Evolutionary conservation across 2,113 vertebrate genomes (phyloP).

Genomic region (Turnix velox): DNA sequence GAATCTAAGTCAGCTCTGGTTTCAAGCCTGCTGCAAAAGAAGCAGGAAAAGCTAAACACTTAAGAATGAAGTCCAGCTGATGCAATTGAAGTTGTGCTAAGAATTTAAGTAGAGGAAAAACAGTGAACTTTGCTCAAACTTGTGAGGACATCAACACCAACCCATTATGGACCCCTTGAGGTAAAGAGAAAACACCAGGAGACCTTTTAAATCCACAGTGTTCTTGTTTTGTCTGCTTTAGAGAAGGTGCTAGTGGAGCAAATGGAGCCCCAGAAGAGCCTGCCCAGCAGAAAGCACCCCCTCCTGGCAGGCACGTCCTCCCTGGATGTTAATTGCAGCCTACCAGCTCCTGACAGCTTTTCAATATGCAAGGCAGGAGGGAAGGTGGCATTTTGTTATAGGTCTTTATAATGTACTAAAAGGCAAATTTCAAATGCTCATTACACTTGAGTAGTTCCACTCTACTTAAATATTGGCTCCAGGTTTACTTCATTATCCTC

Average conservation of each 20-base stretch:
- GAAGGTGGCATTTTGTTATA: neutral
- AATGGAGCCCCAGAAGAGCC: neutral
- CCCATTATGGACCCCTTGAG: neutral
- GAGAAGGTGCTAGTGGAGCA: neutral
- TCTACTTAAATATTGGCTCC: slow-evolving; percentile 20
- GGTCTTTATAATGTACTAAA: slow-evolving; percentile 50
- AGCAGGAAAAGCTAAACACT: neutral
- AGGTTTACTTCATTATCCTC: slow-evolving; percentile 64
- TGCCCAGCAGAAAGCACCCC: neutral
- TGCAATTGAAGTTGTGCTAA: neutral
- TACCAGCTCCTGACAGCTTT: slow-evolving; percentile 1
- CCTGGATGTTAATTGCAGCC: neutral
- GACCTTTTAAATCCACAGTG: slow-evolving; percentile 33
- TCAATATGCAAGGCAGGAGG: neutral
- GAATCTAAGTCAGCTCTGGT: neutral
- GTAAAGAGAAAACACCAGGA: slow-evolving; percentile 11
- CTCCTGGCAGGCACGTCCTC: neutral
- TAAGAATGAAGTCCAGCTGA: neutral
- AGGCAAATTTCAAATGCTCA: slow-evolving; percentile 47
- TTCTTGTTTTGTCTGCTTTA: neutral
- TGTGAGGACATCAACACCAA: neutral
- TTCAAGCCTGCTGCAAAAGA: neutral
- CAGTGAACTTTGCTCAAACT: neutral
- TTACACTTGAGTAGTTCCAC: slow-evolving; percentile 35
- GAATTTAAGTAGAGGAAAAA: neutral